Evolutionary conservation across 2,113 vertebrate genomes (phyloP), one percentile per base, ranked within the genome.

Genomic region (Brienomyrus longianalis): DNA sequence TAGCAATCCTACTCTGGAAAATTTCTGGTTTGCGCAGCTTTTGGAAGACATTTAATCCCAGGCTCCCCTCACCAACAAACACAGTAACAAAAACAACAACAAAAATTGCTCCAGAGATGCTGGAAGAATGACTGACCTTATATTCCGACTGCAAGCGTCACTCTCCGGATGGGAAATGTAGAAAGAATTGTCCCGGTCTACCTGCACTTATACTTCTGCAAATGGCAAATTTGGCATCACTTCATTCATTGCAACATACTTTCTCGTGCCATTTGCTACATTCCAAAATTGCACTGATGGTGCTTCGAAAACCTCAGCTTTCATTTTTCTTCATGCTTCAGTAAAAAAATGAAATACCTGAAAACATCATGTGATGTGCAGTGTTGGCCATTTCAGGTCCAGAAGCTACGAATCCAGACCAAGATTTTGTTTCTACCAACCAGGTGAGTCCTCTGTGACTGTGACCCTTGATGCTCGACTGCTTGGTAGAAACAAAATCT

Each of bases 21-120:
- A 84, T 11, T 43, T 91, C 92, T 93, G 90, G 94, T 95, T 94
- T 95, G 93, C 95, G 94, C 93, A 94, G 93, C 86, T 92, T 91
- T 92, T 89, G 92, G 94, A 94, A 94, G 94, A 94, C 91, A 91
- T 94, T 94, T 91, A 84, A 45, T 47, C 83, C 43, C 83, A 27
- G 43, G 21, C 39, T 48, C 8, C 21, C 19, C 39, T 43, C 45
- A n/a, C 3, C 83, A 17, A 21, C 17, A 17, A 43, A 7, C 8
- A 43, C 77, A 45, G 31, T 45, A 43, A 83, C 43, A 45, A 83
- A 43, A 83, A 10, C 43, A 83, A 83, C 43, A 23, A 11, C 7
- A 45, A 83, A 43, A 39, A 39, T 11, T 19, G 35, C 15, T 83
- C 9, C 15, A 43, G 77, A 8, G 35, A 45, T 6, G 15, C 35